Conservation (phyloP, 2,113 vertebrate genomes). For the Sorex araneus region DNA sequence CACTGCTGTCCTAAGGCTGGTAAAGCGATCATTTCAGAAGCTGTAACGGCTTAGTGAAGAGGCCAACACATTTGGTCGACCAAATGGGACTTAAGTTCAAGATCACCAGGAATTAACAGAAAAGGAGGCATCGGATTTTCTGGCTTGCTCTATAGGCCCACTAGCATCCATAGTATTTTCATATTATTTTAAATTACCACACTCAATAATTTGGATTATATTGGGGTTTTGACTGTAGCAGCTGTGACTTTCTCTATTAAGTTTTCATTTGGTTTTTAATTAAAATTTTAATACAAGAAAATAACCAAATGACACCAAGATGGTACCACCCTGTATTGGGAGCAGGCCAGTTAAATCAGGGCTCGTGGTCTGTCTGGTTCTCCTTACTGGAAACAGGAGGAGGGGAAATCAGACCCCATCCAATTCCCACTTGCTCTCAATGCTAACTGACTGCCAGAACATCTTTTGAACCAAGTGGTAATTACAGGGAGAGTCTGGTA, state of each 20-base stretch:
- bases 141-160: slow-evolving; percentile 59
- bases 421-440: slow-evolving; percentile 13
- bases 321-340: not conserved
- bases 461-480: not conserved
- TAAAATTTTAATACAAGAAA: slow-evolving; percentile 62
- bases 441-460: not conserved
- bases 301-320: slow-evolving; percentile 55
- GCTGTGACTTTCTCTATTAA: slow-evolving; percentile 66
- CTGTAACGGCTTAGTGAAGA: not conserved
- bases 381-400: not conserved
- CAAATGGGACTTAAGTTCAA: not conserved
- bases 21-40: not conserved
- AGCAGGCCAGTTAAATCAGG: not conserved
- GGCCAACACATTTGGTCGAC: not conserved
- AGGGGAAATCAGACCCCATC: slow-evolving; percentile 19
- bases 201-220: slow-evolving; percentile 62
- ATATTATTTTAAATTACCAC: slow-evolving; percentile 79
- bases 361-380: not conserved
- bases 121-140: not conserved
- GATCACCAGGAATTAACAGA: not conserved
- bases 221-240: slow-evolving; percentile 67
- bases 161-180: slow-evolving; percentile 83
- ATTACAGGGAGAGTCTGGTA: not conserved
- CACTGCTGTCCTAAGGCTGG: not conserved
- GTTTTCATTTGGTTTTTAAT: slow-evolving; percentile 72